phyloP scores from a whole-genome alignment of 1,140 invertebrate genomes.

The Lepidurus apus region DNA sequence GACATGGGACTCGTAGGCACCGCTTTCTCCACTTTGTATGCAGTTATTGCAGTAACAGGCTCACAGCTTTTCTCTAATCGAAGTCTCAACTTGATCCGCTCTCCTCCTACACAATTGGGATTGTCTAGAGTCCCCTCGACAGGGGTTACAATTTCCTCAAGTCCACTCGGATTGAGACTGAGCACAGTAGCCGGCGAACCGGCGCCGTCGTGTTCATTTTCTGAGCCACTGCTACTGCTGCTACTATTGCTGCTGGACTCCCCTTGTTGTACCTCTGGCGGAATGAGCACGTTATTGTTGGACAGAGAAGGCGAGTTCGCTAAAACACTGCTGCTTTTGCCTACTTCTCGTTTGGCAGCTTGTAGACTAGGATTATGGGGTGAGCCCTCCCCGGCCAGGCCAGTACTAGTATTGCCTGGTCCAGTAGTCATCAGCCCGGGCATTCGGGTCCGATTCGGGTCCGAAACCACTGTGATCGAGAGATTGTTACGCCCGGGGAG shows the following conservation, averaged over 20 bases:
- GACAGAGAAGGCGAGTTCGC: no score
- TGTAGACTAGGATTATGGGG: background rate
- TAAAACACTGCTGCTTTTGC: slow-evolving; percentile 29
- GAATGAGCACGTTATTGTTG: no score
- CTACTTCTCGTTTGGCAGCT: slow-evolving; percentile 15
- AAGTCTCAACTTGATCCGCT: slow-evolving; percentile 75
- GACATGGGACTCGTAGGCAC: slow-evolving; percentile 12
- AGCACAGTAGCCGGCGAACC: background rate
- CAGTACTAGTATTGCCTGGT: background rate
- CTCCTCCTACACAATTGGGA: slow-evolving; percentile 40
- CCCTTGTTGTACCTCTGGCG: background rate
- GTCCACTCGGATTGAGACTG: slow-evolving; percentile 5
- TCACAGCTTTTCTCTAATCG: slow-evolving; percentile 72
- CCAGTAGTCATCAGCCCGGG: slow-evolving; percentile 7
- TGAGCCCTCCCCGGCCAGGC: slow-evolving; percentile 32
- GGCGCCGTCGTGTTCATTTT: background rate
- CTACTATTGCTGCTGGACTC: slow-evolving; percentile 33
- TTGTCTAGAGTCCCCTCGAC: background rate
- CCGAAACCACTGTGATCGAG: slow-evolving; percentile 32
- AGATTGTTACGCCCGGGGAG: slow-evolving; percentile 33
- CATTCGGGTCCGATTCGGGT: slow-evolving; percentile 22
- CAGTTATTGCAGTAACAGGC: slow-evolving; percentile 54
- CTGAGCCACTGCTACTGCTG: slow-evolving; percentile 36
- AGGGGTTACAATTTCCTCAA: slow-evolving; percentile 4
- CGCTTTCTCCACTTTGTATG: slow-evolving; percentile 18